These are phyloP conservation scores for Hydroisotoma schaefferi DNA, from an alignment of 2,888 invertebrate genomes.

Conservation along the genomic window DNA sequence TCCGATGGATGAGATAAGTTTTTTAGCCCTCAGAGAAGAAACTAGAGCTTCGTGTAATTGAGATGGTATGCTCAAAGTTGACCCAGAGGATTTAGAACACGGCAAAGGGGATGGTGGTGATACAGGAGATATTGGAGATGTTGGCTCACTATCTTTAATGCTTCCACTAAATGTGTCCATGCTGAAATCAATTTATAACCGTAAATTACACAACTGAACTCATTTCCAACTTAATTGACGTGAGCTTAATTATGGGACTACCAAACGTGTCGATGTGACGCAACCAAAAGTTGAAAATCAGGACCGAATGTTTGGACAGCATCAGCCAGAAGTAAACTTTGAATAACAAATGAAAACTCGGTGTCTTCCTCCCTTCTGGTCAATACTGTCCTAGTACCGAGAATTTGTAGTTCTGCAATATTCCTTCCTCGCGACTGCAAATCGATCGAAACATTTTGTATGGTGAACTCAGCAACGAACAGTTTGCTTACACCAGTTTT, in stretches of 20 bases:
- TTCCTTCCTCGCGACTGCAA: conserved; percentile 81
- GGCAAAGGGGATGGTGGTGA: conserved; percentile 56
- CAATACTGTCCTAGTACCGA: conserved; percentile 75
- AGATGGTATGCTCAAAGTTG: conserved; percentile 27
- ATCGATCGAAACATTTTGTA: conserved; percentile 55
- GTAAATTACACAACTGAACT: neutral
- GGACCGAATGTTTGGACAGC: conserved; percentile 92
- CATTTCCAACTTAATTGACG: neutral
- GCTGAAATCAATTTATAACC: conserved; percentile 56
- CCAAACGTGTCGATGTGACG: conserved; percentile 92
- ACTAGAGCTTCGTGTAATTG: conserved; percentile 47
- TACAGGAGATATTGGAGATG: conserved; percentile 79
- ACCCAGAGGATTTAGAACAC: conserved; percentile 14
- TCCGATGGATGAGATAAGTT: conserved; percentile 22
- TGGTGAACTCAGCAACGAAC: conserved; percentile 54
- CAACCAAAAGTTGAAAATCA: conserved; percentile 89
- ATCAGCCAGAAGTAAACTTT: conserved; percentile 87
- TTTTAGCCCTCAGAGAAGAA: conserved; percentile 33
- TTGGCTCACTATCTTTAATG: conserved; percentile 85
- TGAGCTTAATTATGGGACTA: conserved; percentile 51
- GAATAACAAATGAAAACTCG: conserved; percentile 78
- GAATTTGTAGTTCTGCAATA: conserved; percentile 88
- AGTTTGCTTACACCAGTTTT: conserved; percentile 26
- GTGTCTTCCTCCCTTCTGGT: conserved; percentile 71
- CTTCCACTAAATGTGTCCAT: conserved; percentile 94